These are phyloP conservation scores for Salminus brasiliensis DNA, from an alignment of 2,113 vertebrate species.

Conservation along the genomic window DNA sequence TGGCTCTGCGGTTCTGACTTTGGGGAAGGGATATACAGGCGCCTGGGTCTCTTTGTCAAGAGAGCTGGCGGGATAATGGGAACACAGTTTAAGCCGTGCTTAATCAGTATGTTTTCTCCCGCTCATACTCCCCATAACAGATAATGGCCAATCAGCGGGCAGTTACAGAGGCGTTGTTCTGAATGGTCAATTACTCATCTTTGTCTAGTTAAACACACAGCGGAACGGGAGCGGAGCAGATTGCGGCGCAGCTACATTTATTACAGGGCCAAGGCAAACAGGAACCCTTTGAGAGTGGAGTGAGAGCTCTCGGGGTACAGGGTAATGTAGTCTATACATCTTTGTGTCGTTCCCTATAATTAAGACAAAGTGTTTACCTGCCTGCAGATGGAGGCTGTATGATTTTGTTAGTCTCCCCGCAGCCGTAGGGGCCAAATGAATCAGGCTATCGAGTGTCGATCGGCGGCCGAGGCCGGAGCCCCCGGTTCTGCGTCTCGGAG, in stretches of 20 bases:
- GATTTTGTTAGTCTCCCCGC: slow-evolving; percentile 16
- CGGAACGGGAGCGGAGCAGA: slow-evolving; percentile 66
- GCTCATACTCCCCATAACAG: slow-evolving; percentile 62
- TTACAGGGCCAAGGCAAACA: slow-evolving; percentile 61
- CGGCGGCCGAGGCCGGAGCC: background rate
- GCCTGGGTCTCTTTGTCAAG: slow-evolving; percentile 58
- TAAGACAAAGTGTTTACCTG: slow-evolving; percentile 22
- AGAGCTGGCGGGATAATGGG: slow-evolving; percentile 63
- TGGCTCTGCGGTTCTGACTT: slow-evolving; percentile 43
- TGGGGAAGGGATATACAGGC: slow-evolving; percentile 61
- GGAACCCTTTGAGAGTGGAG: slow-evolving; percentile 55
- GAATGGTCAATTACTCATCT: slow-evolving; percentile 77
- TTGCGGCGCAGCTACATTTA: slow-evolving; percentile 67
- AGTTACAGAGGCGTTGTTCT: slow-evolving; percentile 65
- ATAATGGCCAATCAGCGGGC: slow-evolving; percentile 73
- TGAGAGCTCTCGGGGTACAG: slow-evolving; percentile 22
- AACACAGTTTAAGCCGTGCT: slow-evolving; percentile 70
- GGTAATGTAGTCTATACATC: slow-evolving; percentile 32
- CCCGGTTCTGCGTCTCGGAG: background rate
- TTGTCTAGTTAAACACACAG: slow-evolving; percentile 73
- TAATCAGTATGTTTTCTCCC: slow-evolving; percentile 73
- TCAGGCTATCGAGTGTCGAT: background rate
- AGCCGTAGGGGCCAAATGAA: background rate
- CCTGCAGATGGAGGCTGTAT: background rate
- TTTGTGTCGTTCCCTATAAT: slow-evolving; percentile 25